A percentile compares a stretch with the other conserved stretches of the same genome.
Evolutionary conservation across 2,888 invertebrate genomes (phyloP).

Genomic region (Andrena fulva): DNA sequence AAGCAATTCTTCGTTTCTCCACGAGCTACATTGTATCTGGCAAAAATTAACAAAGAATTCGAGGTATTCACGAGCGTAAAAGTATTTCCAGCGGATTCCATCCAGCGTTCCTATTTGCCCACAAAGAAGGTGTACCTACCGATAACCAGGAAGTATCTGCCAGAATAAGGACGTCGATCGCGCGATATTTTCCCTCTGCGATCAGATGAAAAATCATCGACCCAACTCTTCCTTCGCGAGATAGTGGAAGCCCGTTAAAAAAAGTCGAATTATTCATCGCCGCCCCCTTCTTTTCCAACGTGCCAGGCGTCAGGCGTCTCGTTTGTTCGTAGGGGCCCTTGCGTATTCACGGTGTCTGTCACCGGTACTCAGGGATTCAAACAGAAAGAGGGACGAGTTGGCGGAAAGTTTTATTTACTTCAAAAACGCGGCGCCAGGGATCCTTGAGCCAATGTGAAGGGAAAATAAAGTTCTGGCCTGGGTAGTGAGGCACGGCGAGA

Average conservation of each 20-base stretch:
- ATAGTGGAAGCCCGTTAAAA: slow-evolving; percentile 7
- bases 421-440: slow-evolving; percentile 74
- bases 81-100: neutral
- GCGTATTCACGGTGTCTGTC: slow-evolving; percentile 66
- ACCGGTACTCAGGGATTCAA: slow-evolving; percentile 64
- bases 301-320: slow-evolving; percentile 17
- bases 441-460: slow-evolving; percentile 59
- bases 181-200: slow-evolving; percentile 11
- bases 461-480: slow-evolving; percentile 69
- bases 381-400: slow-evolving; percentile 62
- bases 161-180: slow-evolving; percentile 13
- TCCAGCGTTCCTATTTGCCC: neutral
- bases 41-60: neutral
- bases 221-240: slow-evolving; percentile 19
- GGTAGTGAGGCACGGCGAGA: slow-evolving; percentile 26
- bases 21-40: too few species aligned
- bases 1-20: too few species aligned
- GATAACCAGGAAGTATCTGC: slow-evolving; percentile 1
- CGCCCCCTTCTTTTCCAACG: neutral
- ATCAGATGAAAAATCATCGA: slow-evolving; percentile 22
- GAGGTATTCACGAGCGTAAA: neutral
- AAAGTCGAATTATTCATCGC: slow-evolving; percentile 21
- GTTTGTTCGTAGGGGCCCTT: slow-evolving; percentile 39
- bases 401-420: slow-evolving; percentile 73
- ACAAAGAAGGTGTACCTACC: neutral